Evolutionary conservation across 2,888 invertebrate genomes (phyloP).

Genomic region (Coelinius sp.): DNA sequence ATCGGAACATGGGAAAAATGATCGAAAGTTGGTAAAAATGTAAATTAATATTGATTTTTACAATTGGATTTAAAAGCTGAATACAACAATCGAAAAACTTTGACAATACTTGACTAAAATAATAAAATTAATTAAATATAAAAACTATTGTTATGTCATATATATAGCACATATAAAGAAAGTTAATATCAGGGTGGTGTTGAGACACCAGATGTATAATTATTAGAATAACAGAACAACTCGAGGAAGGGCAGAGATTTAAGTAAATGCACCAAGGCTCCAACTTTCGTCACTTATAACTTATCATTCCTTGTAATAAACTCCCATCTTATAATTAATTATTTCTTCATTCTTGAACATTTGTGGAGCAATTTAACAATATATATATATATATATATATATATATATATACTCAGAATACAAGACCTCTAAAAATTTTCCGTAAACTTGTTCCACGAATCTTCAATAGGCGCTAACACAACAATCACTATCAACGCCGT

Average conservation of each 20-base stretch:
- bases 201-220: neutral
- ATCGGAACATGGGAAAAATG: neutral
- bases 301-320: neutral
- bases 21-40: neutral
- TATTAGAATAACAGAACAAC: neutral
- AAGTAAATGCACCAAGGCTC: constrained; percentile 13
- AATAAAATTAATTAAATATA: neutral
- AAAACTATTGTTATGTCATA: constrained; percentile 15
- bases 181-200: constrained; percentile 8
- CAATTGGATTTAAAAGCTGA: neutral
- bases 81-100: neutral
- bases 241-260: neutral
- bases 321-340: neutral
- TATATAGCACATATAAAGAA: constrained; percentile 15
- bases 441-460: constrained; percentile 72
- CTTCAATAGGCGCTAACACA: constrained; percentile 82
- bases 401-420: too few species aligned
- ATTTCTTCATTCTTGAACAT: neutral
- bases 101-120: neutral
- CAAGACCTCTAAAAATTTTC: constrained; percentile 49
- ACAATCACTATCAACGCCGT: constrained; percentile 82
- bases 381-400: neutral
- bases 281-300: constrained; percentile 4
- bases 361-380: neutral
- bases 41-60: neutral